phyloP scores from a whole-genome alignment of 2,888 invertebrate species.

The Drosophila nr. perissopoda region DNA sequence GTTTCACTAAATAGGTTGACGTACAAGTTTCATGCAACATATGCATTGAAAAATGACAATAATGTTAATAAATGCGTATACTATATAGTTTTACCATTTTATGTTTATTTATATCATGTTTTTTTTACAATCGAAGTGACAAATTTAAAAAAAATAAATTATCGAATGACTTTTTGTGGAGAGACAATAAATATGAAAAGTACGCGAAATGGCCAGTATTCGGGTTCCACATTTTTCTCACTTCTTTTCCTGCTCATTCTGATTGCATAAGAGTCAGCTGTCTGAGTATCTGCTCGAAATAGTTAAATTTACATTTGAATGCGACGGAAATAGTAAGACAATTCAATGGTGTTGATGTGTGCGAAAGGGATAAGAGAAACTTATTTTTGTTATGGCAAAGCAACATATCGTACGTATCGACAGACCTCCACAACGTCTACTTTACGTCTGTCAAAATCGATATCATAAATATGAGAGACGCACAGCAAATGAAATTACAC shows the following conservation, averaged over 20 bases:
- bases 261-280: neutral
- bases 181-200: neutral
- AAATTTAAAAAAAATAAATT: neutral
- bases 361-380: neutral
- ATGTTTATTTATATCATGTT: neutral
- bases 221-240: too few relatives aligned
- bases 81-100: neutral
- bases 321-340: neutral
- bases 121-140: neutral
- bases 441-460: neutral
- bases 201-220: neutral
- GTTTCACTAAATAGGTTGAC: constrained; percentile 1
- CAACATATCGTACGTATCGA: neutral
- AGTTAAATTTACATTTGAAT: neutral
- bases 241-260: neutral
- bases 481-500: too few relatives aligned
- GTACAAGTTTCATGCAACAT: neutral
- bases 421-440: neutral
- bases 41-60: neutral
- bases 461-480: neutral
- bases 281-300: neutral
- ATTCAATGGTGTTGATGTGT: neutral
- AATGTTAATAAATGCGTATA: neutral
- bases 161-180: neutral
- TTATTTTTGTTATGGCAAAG: neutral